phyloP scores from a whole-genome alignment of 2,888 invertebrate species.

The Eilema depressum region DNA sequence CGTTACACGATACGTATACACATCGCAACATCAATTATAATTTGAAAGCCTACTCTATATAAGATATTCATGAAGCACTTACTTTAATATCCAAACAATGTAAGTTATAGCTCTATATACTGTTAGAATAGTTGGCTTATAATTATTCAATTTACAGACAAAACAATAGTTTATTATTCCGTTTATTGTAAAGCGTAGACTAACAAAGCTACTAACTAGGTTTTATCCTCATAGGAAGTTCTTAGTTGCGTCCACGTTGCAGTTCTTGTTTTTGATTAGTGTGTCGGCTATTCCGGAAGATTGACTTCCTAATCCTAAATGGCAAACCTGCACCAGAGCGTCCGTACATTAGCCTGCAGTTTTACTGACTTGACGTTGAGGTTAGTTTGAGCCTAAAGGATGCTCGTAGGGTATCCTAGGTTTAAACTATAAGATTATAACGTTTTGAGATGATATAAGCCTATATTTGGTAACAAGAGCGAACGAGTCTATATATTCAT shows the following conservation, averaged over 20 bases:
- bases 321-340: too few relatives aligned
- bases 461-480: background rate
- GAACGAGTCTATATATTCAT: background rate
- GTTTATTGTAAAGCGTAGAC: background rate
- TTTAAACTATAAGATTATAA: too few relatives aligned
- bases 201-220: background rate
- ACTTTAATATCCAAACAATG: background rate
- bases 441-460: background rate
- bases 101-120: background rate
- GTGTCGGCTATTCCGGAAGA: too few relatives aligned
- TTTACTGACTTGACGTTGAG: too few relatives aligned
- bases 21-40: background rate
- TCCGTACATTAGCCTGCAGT: too few relatives aligned
- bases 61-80: conserved; percentile 2
- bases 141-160: background rate
- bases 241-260: too few relatives aligned
- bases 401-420: too few relatives aligned
- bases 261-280: background rate
- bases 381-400: too few relatives aligned
- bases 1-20: background rate
- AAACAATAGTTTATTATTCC: background rate
- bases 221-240: background rate
- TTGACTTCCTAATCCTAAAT: too few relatives aligned
- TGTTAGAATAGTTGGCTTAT: background rate
- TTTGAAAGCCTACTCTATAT: background rate